phyloP scores from a whole-genome alignment of 2,888 invertebrate species.

The Cosmorhoe ocellata region DNA sequence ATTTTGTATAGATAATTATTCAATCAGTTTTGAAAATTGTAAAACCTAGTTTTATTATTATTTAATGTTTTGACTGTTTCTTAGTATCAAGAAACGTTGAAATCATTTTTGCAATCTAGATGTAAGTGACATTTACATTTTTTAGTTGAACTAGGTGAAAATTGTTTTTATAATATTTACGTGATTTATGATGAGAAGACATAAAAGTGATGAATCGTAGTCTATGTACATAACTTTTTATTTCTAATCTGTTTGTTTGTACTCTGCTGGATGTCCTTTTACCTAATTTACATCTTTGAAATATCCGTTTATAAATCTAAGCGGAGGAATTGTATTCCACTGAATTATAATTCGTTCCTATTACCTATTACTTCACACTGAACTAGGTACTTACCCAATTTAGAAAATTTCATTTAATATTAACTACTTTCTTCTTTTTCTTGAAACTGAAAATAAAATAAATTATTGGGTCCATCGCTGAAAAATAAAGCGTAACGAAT shows the following conservation, averaged over 20 bases:
- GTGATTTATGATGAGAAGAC: constrained; percentile 22
- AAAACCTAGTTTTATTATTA: too few relatives aligned
- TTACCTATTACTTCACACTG: too few relatives aligned
- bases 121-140: too few relatives aligned
- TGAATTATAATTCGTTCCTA: too few relatives aligned
- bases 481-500: constrained; percentile 69
- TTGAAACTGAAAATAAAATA: not conserved
- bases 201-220: constrained; percentile 34
- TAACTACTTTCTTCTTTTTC: not conserved
- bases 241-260: not conserved
- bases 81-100: too few relatives aligned
- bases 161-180: not conserved
- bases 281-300: not conserved
- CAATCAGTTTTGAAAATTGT: not conserved
- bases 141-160: too few relatives aligned
- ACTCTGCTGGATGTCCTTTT: not conserved
- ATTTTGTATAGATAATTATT: not conserved
- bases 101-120: too few relatives aligned
- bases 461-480: constrained; percentile 68
- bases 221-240: constrained; percentile 19
- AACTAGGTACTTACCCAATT: too few relatives aligned
- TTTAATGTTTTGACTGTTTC: too few relatives aligned
- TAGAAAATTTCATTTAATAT: not conserved
- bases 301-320: too few relatives aligned
- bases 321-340: too few relatives aligned